phyloP scores from a whole-genome alignment of 1,140 invertebrate genomes.

The Grapholita molesta region DNA sequence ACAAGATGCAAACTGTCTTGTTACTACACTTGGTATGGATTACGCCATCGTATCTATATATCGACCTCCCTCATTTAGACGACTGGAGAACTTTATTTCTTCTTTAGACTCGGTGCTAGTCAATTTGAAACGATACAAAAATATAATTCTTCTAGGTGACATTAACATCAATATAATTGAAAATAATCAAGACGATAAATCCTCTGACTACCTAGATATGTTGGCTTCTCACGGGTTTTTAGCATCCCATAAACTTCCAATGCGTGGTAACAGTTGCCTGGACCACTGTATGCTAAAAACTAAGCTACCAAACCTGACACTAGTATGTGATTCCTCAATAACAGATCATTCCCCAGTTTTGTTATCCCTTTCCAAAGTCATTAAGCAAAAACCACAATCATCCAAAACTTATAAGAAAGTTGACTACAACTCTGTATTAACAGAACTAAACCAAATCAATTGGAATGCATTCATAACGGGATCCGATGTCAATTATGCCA shows the following conservation, averaged over 20 bases:
- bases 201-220: constrained; percentile 21
- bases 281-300: constrained; percentile 27
- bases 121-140: constrained; percentile 15
- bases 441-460: background rate
- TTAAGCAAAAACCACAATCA: background rate
- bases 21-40: constrained; percentile 20
- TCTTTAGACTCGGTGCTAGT: constrained; percentile 23
- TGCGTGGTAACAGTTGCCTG: constrained; percentile 17
- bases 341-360: constrained; percentile 20
- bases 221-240: constrained; percentile 19
- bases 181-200: background rate
- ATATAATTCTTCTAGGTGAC: constrained; percentile 30
- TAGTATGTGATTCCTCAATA: constrained; percentile 12
- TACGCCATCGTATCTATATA: constrained; percentile 25
- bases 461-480: background rate
- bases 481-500: background rate
- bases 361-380: background rate
- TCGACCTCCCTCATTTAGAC: constrained; percentile 24
- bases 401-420: background rate
- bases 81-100: constrained; percentile 23
- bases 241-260: constrained; percentile 18
- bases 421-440: background rate
- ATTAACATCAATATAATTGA: constrained; percentile 29
- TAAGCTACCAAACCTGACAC: background rate
- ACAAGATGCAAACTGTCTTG: constrained; percentile 24